A percentile compares a stretch with the other conserved stretches of the same genome.
These are phyloP conservation scores for Aythya baeri DNA, from an alignment of 2,113 vertebrate genomes.

Conservation along the genomic window DNA sequence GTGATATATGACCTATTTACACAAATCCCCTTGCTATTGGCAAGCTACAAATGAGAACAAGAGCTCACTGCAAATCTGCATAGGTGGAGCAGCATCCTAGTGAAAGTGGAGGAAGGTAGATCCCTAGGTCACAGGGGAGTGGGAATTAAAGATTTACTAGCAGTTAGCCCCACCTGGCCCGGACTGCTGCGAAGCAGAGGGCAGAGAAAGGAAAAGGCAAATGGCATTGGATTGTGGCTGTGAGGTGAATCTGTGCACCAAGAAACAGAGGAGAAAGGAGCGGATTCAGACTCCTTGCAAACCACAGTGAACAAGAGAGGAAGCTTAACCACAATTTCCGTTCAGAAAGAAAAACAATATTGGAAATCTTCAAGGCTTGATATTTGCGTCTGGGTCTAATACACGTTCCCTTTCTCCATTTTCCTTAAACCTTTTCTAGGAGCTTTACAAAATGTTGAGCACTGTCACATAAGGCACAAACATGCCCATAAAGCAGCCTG, in stretches of 20 bases:
- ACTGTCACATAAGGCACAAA: not conserved
- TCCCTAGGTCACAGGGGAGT: not conserved
- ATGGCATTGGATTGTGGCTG: accelerated
- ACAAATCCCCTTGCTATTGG: not conserved
- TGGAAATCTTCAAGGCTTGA: not conserved
- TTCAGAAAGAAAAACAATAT: not conserved
- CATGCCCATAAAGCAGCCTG: not conserved
- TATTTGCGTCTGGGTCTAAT: not conserved
- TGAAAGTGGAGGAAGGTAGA: not conserved
- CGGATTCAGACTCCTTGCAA: not conserved
- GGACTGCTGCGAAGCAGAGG: not conserved
- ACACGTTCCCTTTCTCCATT: not conserved
- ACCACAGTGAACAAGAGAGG: not conserved
- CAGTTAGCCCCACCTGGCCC: accelerated
- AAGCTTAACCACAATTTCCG: not conserved
- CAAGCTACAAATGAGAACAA: not conserved
- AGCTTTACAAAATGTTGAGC: not conserved
- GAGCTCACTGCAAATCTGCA: accelerated
- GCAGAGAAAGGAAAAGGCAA: not conserved
- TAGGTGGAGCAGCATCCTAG: accelerated
- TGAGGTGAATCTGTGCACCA: not conserved
- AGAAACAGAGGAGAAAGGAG: not conserved
- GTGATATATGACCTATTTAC: not conserved
- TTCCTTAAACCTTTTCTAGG: not conserved
- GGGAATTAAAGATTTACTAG: not conserved